Conservation (phyloP, 2,888 invertebrate species). For the Drosophila mercatorum region DNA sequence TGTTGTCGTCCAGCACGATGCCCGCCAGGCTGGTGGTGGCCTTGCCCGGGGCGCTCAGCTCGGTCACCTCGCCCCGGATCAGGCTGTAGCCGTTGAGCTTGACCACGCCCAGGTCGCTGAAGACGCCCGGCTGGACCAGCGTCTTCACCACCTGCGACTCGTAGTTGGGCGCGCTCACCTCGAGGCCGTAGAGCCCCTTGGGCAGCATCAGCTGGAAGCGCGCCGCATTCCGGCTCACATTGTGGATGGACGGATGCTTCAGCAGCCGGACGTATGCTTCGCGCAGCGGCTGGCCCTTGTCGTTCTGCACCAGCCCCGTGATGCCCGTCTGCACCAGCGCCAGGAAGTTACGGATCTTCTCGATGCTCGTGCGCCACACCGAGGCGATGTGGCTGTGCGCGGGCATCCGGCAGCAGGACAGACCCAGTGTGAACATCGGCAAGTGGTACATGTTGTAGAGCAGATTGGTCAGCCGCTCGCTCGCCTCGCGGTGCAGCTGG, state of each 20-base stretch:
- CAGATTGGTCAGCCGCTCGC: conserved; percentile 86
- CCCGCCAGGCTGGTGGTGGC: conserved; percentile 83
- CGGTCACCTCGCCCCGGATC: conserved; percentile 69
- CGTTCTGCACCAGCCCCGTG: conserved; percentile 89
- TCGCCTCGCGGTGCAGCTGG: conserved; percentile 71
- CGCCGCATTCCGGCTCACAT: conserved; percentile 89
- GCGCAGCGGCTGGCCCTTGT: conserved; percentile 88
- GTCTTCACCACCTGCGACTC: conserved; percentile 85
- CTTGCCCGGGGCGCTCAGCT: conserved; percentile 48
- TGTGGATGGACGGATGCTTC: conserved; percentile 85
- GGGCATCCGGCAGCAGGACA: conserved; percentile 94
- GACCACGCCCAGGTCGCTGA: conserved; percentile 73
- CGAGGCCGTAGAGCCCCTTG: conserved; percentile 88
- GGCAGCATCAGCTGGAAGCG: conserved; percentile 90
- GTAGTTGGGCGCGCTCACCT: conserved; percentile 88
- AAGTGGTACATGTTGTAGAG: conserved; percentile 88
- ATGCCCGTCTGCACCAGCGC: conserved; percentile 89
- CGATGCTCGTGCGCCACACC: conserved; percentile 90
- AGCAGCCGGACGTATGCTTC: conserved; percentile 90
- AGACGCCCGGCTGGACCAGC: conserved; percentile 54
- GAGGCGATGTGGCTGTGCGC: conserved; percentile 87
- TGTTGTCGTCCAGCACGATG: conserved; percentile 87
- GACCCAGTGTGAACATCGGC: conserved; percentile 89
- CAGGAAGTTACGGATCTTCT: conserved; percentile 88
- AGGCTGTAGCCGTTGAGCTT: conserved; percentile 59